These are phyloP conservation scores for Oligia fasciuncula DNA, from an alignment of 2,888 invertebrate genomes.

Conservation along the genomic window DNA sequence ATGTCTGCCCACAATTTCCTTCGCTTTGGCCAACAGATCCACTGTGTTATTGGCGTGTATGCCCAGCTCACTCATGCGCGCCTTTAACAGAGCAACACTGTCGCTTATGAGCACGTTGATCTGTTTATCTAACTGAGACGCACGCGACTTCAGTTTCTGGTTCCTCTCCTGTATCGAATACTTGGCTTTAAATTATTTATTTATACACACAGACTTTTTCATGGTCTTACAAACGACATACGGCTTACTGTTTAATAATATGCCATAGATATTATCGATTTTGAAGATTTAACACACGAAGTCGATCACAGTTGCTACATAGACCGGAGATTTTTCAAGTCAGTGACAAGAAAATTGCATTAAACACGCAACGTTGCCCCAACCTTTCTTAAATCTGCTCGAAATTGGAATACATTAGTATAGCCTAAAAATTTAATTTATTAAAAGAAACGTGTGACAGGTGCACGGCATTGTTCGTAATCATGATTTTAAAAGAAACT, in stretches of 20 bases:
- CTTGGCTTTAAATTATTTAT: slow-evolving; percentile 46
- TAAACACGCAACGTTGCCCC: slow-evolving; percentile 35
- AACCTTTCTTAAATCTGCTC: slow-evolving; percentile 33
- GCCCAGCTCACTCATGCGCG: slow-evolving; percentile 97
- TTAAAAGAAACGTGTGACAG: background rate
- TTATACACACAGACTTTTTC: slow-evolving; percentile 43
- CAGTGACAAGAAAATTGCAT: slow-evolving; percentile 28
- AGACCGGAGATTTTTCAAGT: slow-evolving; percentile 11
- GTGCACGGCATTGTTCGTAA: slow-evolving; percentile 2
- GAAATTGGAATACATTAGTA: slow-evolving; percentile 44
- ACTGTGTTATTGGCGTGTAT: slow-evolving; percentile 96
- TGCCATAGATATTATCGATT: slow-evolving; percentile 34
- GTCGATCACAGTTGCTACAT: slow-evolving; percentile 14
- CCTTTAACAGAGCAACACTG: slow-evolving; percentile 96
- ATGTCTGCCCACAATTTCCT: slow-evolving; percentile 97
- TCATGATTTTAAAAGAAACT: slow-evolving; percentile 7
- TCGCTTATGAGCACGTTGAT: slow-evolving; percentile 97
- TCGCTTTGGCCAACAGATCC: slow-evolving; percentile 95
- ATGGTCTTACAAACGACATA: slow-evolving; percentile 52
- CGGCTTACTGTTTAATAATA: slow-evolving; percentile 43
- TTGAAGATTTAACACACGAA: slow-evolving; percentile 41
- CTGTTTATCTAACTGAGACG: slow-evolving; percentile 97
- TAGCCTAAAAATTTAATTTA: background rate
- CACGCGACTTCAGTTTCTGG: slow-evolving; percentile 94
- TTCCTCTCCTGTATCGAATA: slow-evolving; percentile 92